Conservation (phyloP, 2,888 invertebrate genomes). For the Eutolmus rufibarbis region DNA sequence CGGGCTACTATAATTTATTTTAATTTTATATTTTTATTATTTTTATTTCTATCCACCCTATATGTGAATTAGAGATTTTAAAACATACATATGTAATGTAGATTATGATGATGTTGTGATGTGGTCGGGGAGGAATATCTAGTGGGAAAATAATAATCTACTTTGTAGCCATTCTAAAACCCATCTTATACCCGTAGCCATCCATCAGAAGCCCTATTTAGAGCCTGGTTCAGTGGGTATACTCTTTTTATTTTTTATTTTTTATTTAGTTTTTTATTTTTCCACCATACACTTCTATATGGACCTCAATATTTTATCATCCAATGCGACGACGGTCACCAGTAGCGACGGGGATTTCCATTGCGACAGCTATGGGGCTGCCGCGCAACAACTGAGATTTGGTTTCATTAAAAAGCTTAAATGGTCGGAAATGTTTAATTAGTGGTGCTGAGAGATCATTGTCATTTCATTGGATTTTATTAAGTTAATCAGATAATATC, state of each 20-base stretch:
- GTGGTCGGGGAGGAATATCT: background rate
- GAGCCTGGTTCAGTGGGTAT: background rate
- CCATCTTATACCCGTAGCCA: background rate
- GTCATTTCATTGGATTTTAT: conserved; percentile 44
- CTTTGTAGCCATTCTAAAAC: background rate
- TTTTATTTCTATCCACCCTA: no score
- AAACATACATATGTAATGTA: no score
- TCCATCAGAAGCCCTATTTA: background rate
- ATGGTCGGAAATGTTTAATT: conserved; percentile 43
- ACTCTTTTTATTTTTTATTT: background rate
- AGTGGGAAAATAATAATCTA: background rate
- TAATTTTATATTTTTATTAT: no score
- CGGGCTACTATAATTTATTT: no score
- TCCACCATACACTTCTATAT: background rate
- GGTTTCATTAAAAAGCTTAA: conserved; percentile 37
- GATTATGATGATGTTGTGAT: no score
- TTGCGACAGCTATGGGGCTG: background rate
- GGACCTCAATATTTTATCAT: background rate
- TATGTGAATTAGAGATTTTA: no score
- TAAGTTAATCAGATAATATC: conserved; percentile 44
- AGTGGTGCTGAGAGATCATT: conserved; percentile 38
- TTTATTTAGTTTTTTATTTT: no score
- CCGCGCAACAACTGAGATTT: background rate
- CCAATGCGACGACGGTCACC: background rate
- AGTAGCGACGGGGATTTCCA: background rate